Conservation (phyloP, 1,140 invertebrate genomes). For the Conopomorpha cramerella region DNA sequence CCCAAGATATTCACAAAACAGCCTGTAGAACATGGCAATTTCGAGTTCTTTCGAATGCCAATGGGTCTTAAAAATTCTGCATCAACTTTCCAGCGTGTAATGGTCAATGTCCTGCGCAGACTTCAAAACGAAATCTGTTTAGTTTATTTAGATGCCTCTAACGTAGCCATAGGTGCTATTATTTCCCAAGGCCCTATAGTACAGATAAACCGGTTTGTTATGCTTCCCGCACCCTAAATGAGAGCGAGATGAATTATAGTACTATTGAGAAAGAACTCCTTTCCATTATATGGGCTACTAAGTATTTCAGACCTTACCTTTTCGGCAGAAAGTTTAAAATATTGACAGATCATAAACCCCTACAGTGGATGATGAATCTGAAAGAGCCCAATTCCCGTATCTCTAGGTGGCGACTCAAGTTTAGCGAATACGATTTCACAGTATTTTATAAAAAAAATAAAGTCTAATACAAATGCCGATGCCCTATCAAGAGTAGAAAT, state of each 20-base stretch:
- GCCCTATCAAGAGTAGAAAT: constrained; percentile 9
- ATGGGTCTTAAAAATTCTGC: constrained; percentile 21
- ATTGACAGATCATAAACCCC: constrained; percentile 20
- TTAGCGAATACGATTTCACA: too few relatives aligned
- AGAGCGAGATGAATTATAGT: constrained; percentile 23
- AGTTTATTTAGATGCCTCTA: constrained; percentile 34
- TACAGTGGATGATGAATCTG: constrained; percentile 17
- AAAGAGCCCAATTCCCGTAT: too few relatives aligned
- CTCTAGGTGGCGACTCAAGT: too few relatives aligned
- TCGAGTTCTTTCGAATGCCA: constrained; percentile 18
- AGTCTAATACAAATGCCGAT: too few relatives aligned
- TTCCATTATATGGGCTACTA: too few relatives aligned
- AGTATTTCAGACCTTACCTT: too few relatives aligned
- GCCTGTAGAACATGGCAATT: constrained; percentile 14
- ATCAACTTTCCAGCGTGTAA: constrained; percentile 21
- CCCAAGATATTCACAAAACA: constrained; percentile 6
- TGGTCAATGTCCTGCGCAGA: constrained; percentile 20
- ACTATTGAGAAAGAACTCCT: too few relatives aligned
- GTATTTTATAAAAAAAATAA: constrained; percentile 13
- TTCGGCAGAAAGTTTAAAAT: too few relatives aligned
- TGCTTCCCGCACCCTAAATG: constrained; percentile 2
- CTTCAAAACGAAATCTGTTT: constrained; percentile 20
- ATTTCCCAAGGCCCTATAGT: constrained; percentile 10
- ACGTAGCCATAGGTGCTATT: too few relatives aligned
- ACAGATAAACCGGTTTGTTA: constrained; percentile 6